Conservation (phyloP, 2,888 invertebrate genomes). For the Zelleria hepariella region DNA sequence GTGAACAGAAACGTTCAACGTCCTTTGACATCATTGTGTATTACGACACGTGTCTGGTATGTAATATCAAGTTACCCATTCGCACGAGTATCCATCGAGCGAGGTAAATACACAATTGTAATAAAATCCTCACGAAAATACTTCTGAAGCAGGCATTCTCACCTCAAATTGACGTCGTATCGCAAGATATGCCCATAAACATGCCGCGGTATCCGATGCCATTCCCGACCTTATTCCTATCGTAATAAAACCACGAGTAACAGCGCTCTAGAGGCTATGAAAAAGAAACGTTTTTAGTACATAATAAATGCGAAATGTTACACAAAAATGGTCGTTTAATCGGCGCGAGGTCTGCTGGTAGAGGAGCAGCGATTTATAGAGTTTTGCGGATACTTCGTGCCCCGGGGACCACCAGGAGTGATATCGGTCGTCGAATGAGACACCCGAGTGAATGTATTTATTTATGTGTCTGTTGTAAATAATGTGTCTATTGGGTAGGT, state of each 20-base stretch:
- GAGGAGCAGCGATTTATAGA: constrained; percentile 16
- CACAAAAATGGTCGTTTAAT: constrained; percentile 27
- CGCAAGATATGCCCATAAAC: constrained; percentile 1
- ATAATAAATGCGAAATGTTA: constrained; percentile 35
- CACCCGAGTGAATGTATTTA: neutral
- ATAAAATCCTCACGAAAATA: neutral
- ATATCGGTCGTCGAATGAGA: neutral
- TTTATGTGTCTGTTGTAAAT: neutral
- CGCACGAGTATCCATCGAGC: neutral
- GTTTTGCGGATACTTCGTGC: constrained; percentile 8
- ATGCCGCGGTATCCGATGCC: neutral
- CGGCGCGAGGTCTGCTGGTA: constrained; percentile 7
- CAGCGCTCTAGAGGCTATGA: neutral
- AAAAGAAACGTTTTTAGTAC: constrained; percentile 24
- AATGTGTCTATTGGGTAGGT: neutral
- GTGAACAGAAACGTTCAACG: neutral
- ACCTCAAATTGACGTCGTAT: constrained; percentile 4
- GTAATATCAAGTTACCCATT: neutral
- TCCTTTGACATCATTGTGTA: neutral
- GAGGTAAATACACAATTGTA: neutral
- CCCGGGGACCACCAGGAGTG: neutral
- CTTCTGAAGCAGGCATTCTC: neutral
- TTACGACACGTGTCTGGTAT: neutral
- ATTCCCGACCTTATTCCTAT: neutral
- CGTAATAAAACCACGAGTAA: neutral